These are phyloP conservation scores for Sardina pilchardus DNA, from an alignment of 2,113 vertebrate species.

Conservation along the genomic window DNA sequence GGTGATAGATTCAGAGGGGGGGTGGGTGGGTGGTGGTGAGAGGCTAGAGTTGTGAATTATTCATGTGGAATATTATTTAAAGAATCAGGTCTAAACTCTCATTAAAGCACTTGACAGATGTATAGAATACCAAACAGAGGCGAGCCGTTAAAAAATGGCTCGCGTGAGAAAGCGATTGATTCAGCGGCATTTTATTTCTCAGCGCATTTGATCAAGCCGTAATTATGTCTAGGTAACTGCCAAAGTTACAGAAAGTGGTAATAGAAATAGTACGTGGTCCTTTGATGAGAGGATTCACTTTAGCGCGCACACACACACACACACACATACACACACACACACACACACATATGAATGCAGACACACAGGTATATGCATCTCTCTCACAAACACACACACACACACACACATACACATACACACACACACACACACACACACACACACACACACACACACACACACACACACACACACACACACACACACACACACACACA, in stretches of 20 bases:
- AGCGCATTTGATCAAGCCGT: background rate
- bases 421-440: constrained; percentile 1
- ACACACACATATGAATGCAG: background rate
- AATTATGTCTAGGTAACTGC: background rate
- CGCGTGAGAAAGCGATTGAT: background rate
- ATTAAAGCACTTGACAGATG: constrained; percentile 23
- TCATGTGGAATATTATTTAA: constrained; percentile 66
- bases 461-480: constrained; percentile 8
- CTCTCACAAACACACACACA: background rate
- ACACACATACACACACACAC: background rate
- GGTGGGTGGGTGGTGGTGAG: background rate
- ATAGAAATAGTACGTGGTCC: background rate
- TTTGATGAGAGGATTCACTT: background rate
- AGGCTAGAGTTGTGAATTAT: constrained; percentile 65
- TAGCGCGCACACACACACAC: too few relatives aligned
- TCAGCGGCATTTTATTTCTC: background rate
- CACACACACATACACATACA: background rate
- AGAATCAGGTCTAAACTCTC: constrained; percentile 51
- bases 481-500: background rate
- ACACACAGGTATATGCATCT: background rate
- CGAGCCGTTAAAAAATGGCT: background rate
- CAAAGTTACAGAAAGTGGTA: background rate
- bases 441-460: background rate
- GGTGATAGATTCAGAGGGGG: constrained; percentile 49
- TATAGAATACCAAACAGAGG: constrained; percentile 28